Percentiles rank a stretch among this genome's conserved stretches.
These are phyloP conservation scores for Hyposoter dolosus DNA, from an alignment of 2,888 invertebrate genomes.

Conservation along the genomic window DNA sequence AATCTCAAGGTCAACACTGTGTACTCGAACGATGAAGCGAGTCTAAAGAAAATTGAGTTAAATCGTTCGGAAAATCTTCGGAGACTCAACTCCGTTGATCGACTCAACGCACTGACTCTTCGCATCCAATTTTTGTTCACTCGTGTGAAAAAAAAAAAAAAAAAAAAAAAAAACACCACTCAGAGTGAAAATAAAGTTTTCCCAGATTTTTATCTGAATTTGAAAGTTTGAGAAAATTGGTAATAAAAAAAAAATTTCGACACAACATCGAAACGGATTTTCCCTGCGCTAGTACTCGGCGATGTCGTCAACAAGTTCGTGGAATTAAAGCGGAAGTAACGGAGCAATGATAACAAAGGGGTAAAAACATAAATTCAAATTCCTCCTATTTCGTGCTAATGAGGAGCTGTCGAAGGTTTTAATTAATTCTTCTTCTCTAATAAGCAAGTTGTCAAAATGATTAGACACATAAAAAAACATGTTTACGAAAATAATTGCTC, in stretches of 20 bases:
- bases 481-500: conserved; percentile 25
- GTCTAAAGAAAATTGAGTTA: neutral
- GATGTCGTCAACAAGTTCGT: neutral
- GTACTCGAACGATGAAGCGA: conserved; percentile 38
- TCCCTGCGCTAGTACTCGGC: neutral
- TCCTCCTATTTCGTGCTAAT: neutral
- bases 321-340: conserved; percentile 39
- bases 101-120: neutral
- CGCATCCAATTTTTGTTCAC: neutral
- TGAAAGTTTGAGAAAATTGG: neutral
- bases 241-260: neutral
- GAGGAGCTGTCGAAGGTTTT: neutral
- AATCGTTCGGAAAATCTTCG: neutral
- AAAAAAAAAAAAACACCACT: neutral
- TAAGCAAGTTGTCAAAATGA: neutral
- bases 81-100: neutral
- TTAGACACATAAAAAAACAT: neutral
- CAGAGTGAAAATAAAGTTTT: neutral
- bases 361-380: neutral
- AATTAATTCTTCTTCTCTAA: neutral
- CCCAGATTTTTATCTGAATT: neutral
- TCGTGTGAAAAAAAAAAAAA: neutral
- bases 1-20: conserved; percentile 45
- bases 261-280: conserved; percentile 20
- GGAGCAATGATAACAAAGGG: neutral